Base-by-base conservation (phyloP, 2,888 invertebrate genomes). In the Drosophila emarginata region DNA sequence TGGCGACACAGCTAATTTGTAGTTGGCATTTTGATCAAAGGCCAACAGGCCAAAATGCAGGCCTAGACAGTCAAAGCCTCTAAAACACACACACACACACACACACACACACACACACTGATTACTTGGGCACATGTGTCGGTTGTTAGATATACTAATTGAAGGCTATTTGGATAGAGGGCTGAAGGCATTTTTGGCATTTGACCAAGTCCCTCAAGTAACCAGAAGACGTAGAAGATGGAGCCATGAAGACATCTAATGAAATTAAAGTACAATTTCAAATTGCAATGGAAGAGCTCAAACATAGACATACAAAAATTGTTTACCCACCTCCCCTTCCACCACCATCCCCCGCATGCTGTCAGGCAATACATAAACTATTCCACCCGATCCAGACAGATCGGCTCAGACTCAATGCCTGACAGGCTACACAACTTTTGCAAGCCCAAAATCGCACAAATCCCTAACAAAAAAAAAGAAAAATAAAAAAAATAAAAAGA, bases 11-110 rank as follows among this genome's bases (percentile, higher is more conserved):
- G 78, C 82, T 79, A 84, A 84, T 86, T 86, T 84, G 84, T 79
- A 86, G 87, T 75, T 82, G 77, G 78, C 78, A 74, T 84, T 82
- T 87, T 87, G 87, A 88, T 87, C 87, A 86, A 88, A 87, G 79
- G 85, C 87, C 87, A 87, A 83, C 67, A 72, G 75, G 28, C 28
- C 76, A 68, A 54, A 45, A 39, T 58, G 39, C 59, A 45, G 26
- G 40, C 26, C 18, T 37, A 50, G 28, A 18, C 18, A 40, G 26
- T 15, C 5, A n/a, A 14, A 28, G 45, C 5, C 40, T 14, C 40
- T 39, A 15, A n/a, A n/a, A 11, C 28, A 28, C 28, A 28, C 4
- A 9, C 32, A 32, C 9, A 32, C 1, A 32, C 32, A 32, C 32
- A 32, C 32, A 32, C 1, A 32, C 9, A 32, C 9, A 32, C 32